Conservation (phyloP, 2,888 invertebrate genomes). For the Philaethria dido region DNA sequence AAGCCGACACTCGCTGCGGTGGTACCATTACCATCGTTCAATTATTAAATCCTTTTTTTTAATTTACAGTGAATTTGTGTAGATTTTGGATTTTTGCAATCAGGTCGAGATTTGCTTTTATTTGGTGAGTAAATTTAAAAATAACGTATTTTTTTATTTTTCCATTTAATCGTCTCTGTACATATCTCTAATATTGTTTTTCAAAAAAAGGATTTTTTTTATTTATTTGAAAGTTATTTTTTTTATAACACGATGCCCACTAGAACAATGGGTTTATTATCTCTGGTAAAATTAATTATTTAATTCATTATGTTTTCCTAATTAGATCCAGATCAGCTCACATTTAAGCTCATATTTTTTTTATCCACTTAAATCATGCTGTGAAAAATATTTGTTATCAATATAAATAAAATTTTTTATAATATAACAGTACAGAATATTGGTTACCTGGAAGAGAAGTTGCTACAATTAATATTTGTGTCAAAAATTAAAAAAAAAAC, state of each 20-base stretch:
- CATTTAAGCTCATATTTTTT: not conserved
- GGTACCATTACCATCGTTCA: slow-evolving; percentile 51
- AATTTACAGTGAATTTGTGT: slow-evolving; percentile 25
- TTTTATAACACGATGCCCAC: not conserved
- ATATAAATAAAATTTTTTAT: no score
- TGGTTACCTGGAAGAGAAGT: no score
- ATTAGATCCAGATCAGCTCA: not conserved
- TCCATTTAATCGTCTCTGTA: not conserved
- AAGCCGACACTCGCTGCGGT: slow-evolving; percentile 67
- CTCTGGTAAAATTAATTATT: not conserved
- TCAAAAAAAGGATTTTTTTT: not conserved
- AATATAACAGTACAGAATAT: no score
- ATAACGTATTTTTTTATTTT: not conserved
- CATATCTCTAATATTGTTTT: not conserved
- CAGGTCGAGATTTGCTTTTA: not conserved
- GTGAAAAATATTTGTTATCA: not conserved
- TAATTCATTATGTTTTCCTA: not conserved
- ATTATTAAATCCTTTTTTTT: slow-evolving; percentile 15
- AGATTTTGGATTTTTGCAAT: slow-evolving; percentile 30
- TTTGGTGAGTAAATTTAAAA: slow-evolving; percentile 19
- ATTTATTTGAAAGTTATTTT: not conserved
- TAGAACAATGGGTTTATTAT: not conserved
- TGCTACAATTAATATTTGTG: not conserved
- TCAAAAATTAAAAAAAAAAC: not conserved
- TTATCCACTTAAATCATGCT: not conserved